Evolutionary conservation across 2,797 vertebrate species (phyloP), one percentile per base, ranked within the genome.

Genomic region (Cyprinella venusta): DNA sequence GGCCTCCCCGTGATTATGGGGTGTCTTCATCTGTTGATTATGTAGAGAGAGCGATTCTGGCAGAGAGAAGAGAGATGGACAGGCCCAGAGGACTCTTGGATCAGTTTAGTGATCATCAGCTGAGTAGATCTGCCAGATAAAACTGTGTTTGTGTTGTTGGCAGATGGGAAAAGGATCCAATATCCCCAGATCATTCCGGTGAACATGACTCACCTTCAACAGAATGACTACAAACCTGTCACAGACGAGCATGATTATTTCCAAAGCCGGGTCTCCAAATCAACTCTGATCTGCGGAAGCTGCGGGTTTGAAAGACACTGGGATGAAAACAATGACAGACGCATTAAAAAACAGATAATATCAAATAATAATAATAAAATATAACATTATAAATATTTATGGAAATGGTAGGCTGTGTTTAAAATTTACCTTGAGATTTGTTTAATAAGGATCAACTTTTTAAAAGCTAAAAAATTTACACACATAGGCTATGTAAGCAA

Each of bases 11-110:
- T 87, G 89, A 92, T 90, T 88, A 91, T 84, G 82, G 52, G 67
- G 65, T 63, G 79, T 81, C 72, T 88, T 91, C 70, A 89, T 88
- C 82, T 90, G 81, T 86, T 87, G 87, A 87, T 89, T 89, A 84
- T 16, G 9, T 33, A 3, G 9, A 70, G 54, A 76, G 54, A 64
- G 36, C 3, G n/a, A 52, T 16, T 54, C 77, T 67, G 63, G 77
- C 42, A 54, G 18, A 68, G 40, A 59, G 56, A 61, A 30, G 68
- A 86, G 67, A 80, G 50, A n/a, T 7, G 6, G 40, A 78, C 59
- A 6, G 76, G 40, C 76, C 76, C 59, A 36, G 64, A 40, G 21
- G 21, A 36, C 50, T 38, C n/a, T 26, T 61, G 67, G 52, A 40
- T 24, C 76, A 15, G 26, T 71, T 77, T 30, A 71, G 40, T 5